Evolutionary conservation across 2,888 invertebrate species (phyloP), one percentile per base, ranked within the genome.

Genomic region (Ophonus ardosiacus): DNA sequence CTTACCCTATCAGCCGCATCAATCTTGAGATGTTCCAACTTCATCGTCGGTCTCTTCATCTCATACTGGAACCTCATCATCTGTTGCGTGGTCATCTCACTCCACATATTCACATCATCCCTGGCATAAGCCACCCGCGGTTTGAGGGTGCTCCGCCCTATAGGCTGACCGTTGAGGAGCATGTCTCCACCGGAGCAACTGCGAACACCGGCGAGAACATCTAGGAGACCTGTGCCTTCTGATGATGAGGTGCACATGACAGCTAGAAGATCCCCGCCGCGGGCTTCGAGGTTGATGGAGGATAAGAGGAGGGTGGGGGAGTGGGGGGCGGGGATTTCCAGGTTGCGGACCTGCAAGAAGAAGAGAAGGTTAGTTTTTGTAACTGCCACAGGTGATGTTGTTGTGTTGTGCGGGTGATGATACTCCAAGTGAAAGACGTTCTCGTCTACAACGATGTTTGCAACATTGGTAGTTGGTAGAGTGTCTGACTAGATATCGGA

Each of bases 231-330:
- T 0, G 96, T 96, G 10, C 98, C 97, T 91, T 98, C 98, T 59
- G 94, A 97, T 86, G 88, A 38, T 15, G 96, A 95, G 0, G 98
- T 98, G 0, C 98, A 96, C 94, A 98, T 95, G 21, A 98, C 94
- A 1, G 98, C 98, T 88, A 98, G 92, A 65, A 98, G 94, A 92
- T 98, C 98, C 1, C 98, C 98, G 0, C 97, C 98, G 87, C 96
- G 95, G 31, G 96, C 96, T 91, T 98, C 98, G 88, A 98, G 95
- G 43, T 10, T 13, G 43, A 51, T 51, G 43, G 43, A 51, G 43
- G 43, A 51, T 8, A 51, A 13, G 10, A 51, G 43, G 10, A 51
- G 43, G 43, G 92, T 92, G 88, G 92, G 92, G 87, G 92, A 92
- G 40, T 93, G 92, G 43, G 94, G 94, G 40, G 93, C 92, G 51